phyloP scores from a whole-genome alignment of 2,797 vertebrate species.

The Myotis vivesi region DNA sequence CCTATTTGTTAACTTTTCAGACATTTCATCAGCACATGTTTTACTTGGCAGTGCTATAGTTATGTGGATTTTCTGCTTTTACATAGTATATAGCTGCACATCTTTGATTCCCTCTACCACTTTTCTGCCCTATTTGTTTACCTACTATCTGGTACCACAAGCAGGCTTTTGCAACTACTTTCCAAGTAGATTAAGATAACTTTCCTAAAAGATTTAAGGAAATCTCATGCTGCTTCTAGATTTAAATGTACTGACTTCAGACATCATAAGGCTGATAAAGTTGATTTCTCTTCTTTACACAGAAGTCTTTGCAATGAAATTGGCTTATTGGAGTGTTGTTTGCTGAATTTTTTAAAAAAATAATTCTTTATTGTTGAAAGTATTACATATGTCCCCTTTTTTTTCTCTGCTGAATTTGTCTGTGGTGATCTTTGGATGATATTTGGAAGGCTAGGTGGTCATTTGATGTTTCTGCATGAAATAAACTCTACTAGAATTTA shows the following conservation, averaged over 20 bases:
- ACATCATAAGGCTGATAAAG: background rate
- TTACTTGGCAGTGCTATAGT: background rate
- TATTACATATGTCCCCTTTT: too few relatives aligned
- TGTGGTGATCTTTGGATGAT: background rate
- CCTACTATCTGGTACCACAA: background rate
- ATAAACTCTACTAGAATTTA: background rate
- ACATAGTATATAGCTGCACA: background rate
- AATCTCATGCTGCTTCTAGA: background rate
- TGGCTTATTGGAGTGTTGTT: conserved; percentile 4
- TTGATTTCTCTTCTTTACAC: background rate
- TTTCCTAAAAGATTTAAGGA: background rate
- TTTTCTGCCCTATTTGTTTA: background rate
- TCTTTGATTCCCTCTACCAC: background rate
- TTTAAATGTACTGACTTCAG: background rate
- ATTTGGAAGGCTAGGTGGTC: background rate
- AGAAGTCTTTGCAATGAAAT: background rate
- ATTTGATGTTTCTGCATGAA: background rate
- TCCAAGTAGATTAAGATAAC: background rate
- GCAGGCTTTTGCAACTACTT: background rate
- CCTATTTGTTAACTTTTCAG: background rate
- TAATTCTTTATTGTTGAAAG: too few relatives aligned
- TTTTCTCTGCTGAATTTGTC: background rate
- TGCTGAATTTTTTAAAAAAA: background rate
- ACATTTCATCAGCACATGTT: background rate
- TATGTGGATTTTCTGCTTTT: background rate